These are phyloP conservation scores for Parapristionchus giblindavisi DNA, from an alignment of 2,888 invertebrate species.

Conservation along the genomic window DNA sequence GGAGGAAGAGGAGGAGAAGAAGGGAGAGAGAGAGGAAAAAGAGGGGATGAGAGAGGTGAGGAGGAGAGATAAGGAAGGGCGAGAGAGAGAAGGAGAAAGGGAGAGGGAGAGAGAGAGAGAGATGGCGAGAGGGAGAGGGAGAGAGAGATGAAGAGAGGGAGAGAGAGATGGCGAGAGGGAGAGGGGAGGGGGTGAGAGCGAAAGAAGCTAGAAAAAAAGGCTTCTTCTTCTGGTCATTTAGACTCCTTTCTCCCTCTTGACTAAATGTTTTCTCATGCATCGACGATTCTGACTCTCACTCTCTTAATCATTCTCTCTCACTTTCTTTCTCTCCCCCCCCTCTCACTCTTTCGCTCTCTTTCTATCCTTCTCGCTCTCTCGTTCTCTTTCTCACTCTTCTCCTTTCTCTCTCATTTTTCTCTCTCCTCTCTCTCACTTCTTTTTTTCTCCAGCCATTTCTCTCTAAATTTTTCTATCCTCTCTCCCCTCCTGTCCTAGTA, in stretches of 20 bases:
- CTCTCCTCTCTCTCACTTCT: too few relatives aligned
- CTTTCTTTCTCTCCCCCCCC: slow-evolving; percentile 9
- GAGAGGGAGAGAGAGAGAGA: not conserved
- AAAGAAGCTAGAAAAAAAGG: not conserved
- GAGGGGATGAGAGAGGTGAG: too few relatives aligned
- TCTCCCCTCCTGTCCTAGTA: too few relatives aligned
- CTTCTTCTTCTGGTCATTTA: not conserved
- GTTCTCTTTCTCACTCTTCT: too few relatives aligned
- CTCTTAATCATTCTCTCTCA: slow-evolving; percentile 8
- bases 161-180: not conserved
- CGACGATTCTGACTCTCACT: not conserved
- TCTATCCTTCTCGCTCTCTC: too few relatives aligned
- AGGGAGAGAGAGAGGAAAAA: too few relatives aligned
- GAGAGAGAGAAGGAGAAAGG: slow-evolving; percentile 4
- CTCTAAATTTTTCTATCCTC: too few relatives aligned
- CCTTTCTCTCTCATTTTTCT: too few relatives aligned
- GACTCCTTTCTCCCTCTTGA: not conserved
- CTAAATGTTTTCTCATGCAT: not conserved
- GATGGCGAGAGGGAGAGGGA: not conserved
- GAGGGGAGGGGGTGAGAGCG: not conserved
- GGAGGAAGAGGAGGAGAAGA: too few relatives aligned
- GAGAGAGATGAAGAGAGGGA: slow-evolving; percentile 18
- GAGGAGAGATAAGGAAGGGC: not conserved
- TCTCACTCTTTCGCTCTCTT: not conserved
- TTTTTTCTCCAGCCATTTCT: too few relatives aligned